These are phyloP conservation scores for Cyphomyrus discorhynchus DNA, from an alignment of 2,113 vertebrate species.

Conservation along the genomic window DNA sequence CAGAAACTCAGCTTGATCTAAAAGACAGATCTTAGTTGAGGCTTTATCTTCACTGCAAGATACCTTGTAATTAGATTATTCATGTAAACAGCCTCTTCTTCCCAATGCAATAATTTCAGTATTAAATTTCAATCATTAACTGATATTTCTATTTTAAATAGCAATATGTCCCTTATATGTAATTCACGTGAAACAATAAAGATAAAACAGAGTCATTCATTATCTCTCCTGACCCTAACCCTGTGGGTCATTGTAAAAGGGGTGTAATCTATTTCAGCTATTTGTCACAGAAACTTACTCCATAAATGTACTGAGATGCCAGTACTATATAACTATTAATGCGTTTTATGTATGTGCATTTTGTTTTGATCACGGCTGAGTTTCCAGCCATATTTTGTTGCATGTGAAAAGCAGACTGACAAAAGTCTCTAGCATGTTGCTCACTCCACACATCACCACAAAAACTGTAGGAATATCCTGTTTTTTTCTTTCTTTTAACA, in stretches of 20 bases:
- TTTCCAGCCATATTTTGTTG: not conserved
- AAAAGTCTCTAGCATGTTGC: not conserved
- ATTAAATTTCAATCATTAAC: not conserved
- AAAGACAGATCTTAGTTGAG: not conserved
- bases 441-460: not conserved
- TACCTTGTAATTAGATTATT: not conserved
- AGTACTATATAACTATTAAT: not conserved
- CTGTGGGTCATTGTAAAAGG: not conserved
- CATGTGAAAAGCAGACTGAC: not conserved
- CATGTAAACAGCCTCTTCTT: not conserved
- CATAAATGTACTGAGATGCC: not conserved
- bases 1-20: not conserved
- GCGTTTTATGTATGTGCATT: not conserved
- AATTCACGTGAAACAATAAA: not conserved
- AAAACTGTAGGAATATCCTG: not conserved
- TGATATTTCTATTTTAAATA: not conserved
- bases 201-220: not conserved
- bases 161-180: not conserved
- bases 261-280: not conserved
- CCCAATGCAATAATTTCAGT: not conserved
- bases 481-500: not conserved
- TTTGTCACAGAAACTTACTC: not conserved
- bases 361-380: not conserved
- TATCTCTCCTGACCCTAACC: not conserved
- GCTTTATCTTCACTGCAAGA: not conserved